Base-by-base conservation (phyloP, 2,888 invertebrate genomes). In the Chalcosyrphus nemorum region DNA sequence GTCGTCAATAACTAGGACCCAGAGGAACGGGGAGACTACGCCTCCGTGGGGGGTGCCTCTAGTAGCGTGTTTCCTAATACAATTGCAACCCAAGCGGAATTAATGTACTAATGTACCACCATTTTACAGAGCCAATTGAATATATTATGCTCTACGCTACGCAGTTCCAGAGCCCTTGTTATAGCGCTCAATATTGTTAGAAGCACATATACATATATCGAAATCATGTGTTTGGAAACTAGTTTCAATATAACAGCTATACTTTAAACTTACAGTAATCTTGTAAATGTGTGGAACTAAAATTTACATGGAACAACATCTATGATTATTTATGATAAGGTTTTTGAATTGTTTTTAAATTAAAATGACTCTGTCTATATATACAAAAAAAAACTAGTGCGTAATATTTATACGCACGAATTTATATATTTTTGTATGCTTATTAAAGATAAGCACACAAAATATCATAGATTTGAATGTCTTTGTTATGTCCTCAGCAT, bases 381-480 rank as follows among this genome's bases (percentile, higher is more conserved):
- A 35, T 41, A 52, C n/a, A n/a, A n/a, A n/a, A n/a, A n/a, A n/a
- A n/a, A n/a, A 9, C 27, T 24, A 17, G 24, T 45, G 63, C 32
- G 29, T 43, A 27, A 5, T 43, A 74, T 65, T 43, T 54, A 56
- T 74, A 63, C 29, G 24, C 54, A 63, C 54, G 54, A 54, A 21
- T 54, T 43, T 47, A 61, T 61, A 61, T 74, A 63, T 56, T 63
- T 74, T 63, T 54, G 63, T 63, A 54, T 63, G 63, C 43, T 54
- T 45, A 32, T 29, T n/a, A 63, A 63, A 54, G 13, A 54, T 24
- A 35, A 41, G 74, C 54, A 74, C 43, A 63, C 74, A 63, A 11
- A 52, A 72, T 61, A 52, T n/a, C 19, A 68, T 54, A 43, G 59
- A 72, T 63, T 50, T 61, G 41, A 57, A 54, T 72, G 72, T 72